phyloP scores from a whole-genome alignment of 2,888 invertebrate genomes.

The Reticulitermes lucifugus region DNA sequence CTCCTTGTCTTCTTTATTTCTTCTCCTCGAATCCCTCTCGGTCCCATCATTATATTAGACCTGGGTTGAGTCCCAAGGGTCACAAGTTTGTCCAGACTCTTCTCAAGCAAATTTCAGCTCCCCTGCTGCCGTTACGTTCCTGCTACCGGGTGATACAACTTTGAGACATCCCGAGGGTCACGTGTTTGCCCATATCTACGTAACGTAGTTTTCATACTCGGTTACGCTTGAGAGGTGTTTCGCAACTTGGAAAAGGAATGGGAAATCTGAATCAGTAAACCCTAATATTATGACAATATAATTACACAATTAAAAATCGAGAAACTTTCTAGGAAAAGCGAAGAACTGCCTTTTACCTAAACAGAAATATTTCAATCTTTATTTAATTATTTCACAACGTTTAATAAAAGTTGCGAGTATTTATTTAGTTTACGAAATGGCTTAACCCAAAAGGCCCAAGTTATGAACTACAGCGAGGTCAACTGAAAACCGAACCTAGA shows the following conservation, averaged over 20 bases:
- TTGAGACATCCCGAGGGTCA: background rate
- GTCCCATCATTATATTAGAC: background rate
- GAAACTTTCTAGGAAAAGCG: too few species aligned
- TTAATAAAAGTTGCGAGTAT: too few species aligned
- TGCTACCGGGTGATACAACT: background rate
- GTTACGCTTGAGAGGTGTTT: background rate
- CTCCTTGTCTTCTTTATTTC: background rate
- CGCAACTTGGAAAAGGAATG: background rate
- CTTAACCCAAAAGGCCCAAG: too few species aligned
- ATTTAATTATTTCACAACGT: too few species aligned
- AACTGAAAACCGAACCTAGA: too few species aligned
- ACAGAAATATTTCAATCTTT: too few species aligned
- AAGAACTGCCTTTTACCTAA: too few species aligned
- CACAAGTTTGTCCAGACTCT: slow-evolving; percentile 3
- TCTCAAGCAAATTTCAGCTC: background rate
- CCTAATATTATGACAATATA: background rate
- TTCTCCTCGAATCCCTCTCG: background rate
- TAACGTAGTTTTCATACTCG: background rate
- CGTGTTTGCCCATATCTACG: background rate
- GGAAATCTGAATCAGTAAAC: background rate
- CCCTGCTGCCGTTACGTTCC: background rate
- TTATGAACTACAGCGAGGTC: too few species aligned
- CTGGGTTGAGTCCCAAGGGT: background rate
- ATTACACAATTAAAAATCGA: background rate
- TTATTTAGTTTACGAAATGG: too few species aligned